phyloP scores from a whole-genome alignment of 2,797 vertebrate species.

The Melanogrammus aeglefinus region DNA sequence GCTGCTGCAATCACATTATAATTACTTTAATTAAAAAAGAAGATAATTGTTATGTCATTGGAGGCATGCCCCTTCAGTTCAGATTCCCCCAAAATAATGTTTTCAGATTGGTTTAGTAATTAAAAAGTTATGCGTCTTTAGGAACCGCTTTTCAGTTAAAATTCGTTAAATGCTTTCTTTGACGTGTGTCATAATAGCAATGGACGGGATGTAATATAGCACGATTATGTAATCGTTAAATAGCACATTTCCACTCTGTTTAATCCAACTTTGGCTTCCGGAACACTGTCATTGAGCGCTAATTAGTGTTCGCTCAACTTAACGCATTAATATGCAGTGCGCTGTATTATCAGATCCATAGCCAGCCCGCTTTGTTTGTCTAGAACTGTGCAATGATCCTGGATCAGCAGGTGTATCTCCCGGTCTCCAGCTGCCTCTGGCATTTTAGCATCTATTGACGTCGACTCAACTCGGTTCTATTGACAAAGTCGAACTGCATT shows the following conservation, averaged over 20 bases:
- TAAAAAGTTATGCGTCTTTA: background rate
- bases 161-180: background rate
- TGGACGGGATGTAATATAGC: background rate
- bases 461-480: background rate
- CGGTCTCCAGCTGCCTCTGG: background rate
- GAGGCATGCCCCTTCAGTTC: background rate
- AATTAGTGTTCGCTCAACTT: background rate
- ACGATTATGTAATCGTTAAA: background rate
- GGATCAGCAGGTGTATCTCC: background rate
- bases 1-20: background rate
- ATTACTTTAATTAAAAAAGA: background rate
- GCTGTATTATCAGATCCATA: constrained; percentile 1
- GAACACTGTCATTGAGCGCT: background rate
- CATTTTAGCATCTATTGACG: background rate
- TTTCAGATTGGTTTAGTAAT: background rate
- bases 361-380: background rate
- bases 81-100: background rate
- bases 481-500: background rate
- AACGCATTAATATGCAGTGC: background rate
- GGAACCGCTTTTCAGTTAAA: background rate
- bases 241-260: background rate
- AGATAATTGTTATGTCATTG: background rate
- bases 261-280: background rate
- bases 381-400: background rate
- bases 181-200: too few species aligned